Conservation (phyloP, 2,113 vertebrate species). For the Dolichotis patagonum region DNA sequence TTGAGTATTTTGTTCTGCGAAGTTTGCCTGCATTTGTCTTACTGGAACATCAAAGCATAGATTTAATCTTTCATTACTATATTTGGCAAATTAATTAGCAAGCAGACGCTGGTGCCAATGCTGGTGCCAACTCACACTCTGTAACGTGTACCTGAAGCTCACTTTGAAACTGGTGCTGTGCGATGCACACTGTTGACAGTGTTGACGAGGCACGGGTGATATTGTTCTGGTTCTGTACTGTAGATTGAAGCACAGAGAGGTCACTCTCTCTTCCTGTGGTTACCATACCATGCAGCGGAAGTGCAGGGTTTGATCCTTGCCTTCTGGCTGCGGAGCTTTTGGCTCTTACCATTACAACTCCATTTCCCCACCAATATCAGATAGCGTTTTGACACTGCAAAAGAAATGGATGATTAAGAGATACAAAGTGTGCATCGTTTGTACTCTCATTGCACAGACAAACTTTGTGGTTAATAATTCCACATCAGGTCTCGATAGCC, state of each 20-base stretch:
- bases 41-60: background rate
- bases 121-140: background rate
- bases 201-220: background rate
- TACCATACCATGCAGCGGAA: background rate
- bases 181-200: background rate
- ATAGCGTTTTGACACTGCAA: background rate
- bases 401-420: background rate
- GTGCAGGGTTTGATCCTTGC: background rate
- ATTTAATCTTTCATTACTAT: background rate
- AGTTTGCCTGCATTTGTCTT: conserved; percentile 23
- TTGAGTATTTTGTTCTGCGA: background rate
- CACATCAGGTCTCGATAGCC: background rate
- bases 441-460: background rate
- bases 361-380: background rate
- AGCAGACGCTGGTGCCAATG: background rate
- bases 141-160: background rate
- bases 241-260: background rate
- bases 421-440: background rate
- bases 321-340: background rate
- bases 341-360: background rate
- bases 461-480: background rate
- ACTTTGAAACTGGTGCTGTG: background rate
- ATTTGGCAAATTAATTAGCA: background rate
- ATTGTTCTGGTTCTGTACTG: background rate
- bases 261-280: background rate